These are phyloP conservation scores for Pristionchus pacificus DNA, from an alignment of 1,140 invertebrate species.

Conservation along the genomic window DNA sequence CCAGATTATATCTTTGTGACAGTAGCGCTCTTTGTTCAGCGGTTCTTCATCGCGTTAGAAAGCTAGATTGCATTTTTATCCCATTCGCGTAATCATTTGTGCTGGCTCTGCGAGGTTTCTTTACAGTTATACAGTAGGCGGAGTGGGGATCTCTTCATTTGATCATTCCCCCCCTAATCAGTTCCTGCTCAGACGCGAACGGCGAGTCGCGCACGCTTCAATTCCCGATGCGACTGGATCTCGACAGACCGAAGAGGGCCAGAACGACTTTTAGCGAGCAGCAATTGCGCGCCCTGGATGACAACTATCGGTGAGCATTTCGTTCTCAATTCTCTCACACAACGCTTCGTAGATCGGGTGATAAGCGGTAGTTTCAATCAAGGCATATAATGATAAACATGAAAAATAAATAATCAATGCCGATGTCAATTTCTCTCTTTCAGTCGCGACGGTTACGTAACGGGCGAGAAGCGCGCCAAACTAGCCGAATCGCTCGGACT, in stretches of 20 bases:
- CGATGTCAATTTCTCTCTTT: not conserved
- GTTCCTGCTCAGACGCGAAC: not conserved
- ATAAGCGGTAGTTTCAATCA: no score
- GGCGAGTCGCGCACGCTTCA: not conserved
- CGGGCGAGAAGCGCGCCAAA: not conserved
- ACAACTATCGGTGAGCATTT: not conserved
- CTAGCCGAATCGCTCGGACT: not conserved
- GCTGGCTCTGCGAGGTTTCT: no score
- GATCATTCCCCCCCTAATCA: no score
- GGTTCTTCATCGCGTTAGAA: no score
- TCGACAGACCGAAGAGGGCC: not conserved
- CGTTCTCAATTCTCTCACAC: not conserved
- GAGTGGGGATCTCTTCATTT: no score
- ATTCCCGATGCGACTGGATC: not conserved
- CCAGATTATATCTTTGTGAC: no score
- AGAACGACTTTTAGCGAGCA: not conserved
- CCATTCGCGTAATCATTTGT: no score
- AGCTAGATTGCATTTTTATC: no score
- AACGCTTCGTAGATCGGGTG: not conserved
- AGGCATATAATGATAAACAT: no score
- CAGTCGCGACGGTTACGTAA: not conserved
- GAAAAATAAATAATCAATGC: not conserved
- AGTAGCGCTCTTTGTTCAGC: no score
- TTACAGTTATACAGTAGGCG: no score
- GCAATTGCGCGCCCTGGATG: not conserved